A percentile compares a stretch with the other conserved stretches of the same genome.
These are phyloP conservation scores for Eupelmus urozonus DNA, from an alignment of 2,888 invertebrate species.

Conservation along the genomic window DNA sequence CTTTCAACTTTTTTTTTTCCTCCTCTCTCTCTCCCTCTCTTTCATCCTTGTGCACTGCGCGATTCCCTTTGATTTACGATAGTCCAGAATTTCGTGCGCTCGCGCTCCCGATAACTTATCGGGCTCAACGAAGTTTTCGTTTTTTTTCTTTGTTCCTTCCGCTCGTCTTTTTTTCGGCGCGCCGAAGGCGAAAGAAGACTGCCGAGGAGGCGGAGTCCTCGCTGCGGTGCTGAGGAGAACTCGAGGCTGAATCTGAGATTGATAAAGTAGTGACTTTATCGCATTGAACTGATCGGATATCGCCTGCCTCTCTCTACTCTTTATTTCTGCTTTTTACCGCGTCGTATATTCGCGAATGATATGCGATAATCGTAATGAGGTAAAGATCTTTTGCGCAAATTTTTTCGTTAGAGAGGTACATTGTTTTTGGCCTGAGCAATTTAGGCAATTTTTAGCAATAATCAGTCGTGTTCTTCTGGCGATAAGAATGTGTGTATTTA, in stretches of 20 bases:
- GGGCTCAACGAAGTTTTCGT: conserved; percentile 15
- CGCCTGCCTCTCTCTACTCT: no score
- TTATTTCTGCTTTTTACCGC: no score
- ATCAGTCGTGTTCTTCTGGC: no score
- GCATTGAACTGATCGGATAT: conserved; percentile 51
- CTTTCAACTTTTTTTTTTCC: background rate
- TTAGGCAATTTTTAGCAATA: no score
- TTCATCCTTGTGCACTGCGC: conserved; percentile 21
- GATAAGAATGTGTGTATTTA: no score
- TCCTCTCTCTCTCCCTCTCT: background rate
- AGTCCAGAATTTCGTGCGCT: conserved; percentile 31
- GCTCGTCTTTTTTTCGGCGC: conserved; percentile 1
- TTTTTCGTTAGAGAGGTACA: no score
- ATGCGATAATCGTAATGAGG: no score
- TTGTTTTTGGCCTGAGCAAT: no score
- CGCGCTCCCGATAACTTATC: conserved; percentile 42
- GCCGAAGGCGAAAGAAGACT: conserved; percentile 12
- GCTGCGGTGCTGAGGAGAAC: background rate
- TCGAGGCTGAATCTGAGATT: conserved; percentile 60
- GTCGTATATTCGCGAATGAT: no score
- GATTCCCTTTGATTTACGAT: conserved; percentile 64
- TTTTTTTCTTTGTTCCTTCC: conserved; percentile 27
- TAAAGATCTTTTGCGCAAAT: no score
- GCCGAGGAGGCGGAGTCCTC: background rate
- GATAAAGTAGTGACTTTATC: conserved; percentile 62